phyloP scores from a whole-genome alignment of 2,113 vertebrate species.

The Psophia crepitans region DNA sequence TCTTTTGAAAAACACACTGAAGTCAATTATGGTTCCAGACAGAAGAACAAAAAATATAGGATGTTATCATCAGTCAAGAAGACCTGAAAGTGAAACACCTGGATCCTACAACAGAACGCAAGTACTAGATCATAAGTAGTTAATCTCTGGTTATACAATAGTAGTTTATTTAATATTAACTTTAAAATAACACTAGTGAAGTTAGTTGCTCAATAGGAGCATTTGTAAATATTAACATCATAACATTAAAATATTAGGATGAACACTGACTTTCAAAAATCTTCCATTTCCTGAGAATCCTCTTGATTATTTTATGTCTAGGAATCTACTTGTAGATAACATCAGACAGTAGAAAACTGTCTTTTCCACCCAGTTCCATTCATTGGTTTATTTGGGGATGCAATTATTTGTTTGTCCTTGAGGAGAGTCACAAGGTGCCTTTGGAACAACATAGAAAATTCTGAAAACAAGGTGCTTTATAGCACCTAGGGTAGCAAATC shows the following conservation, averaged over 20 bases:
- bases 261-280: background rate
- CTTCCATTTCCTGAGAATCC: background rate
- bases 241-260: background rate
- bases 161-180: background rate
- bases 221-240: background rate
- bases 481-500: background rate
- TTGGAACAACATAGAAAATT: background rate
- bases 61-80: background rate
- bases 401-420: background rate
- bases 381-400: background rate
- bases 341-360: background rate
- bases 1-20: background rate
- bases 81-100: background rate
- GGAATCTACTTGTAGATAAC: background rate
- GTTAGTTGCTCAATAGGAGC: background rate
- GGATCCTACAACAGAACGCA: background rate
- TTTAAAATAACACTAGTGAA: background rate
- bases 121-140: background rate
- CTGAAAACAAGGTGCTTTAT: background rate
- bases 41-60: background rate
- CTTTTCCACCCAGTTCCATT: background rate
- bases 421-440: background rate
- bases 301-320: background rate
- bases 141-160: background rate
- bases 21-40: background rate